Evolutionary conservation across 2,113 vertebrate species (phyloP).

Genomic region (Epinephelus moara): DNA sequence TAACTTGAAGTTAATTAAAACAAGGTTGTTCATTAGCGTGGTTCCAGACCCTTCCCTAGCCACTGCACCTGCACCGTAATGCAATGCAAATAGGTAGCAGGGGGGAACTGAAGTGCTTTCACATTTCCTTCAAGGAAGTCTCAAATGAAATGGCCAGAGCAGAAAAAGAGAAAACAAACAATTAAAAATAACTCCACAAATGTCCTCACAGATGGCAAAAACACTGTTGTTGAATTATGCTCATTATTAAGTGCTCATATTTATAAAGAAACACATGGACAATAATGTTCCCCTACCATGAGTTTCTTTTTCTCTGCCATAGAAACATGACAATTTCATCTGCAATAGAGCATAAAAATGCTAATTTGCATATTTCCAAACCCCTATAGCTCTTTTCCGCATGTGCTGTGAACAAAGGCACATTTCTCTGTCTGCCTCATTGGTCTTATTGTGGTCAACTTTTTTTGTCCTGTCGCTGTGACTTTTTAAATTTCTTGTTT

Average conservation of each 20-base stretch:
- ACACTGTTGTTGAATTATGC: conserved; percentile 22
- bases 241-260: conserved; percentile 7
- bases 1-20: conserved; percentile 89
- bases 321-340: conserved; percentile 27
- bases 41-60: conserved; percentile 75
- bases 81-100: conserved; percentile 75
- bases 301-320: conserved; percentile 13
- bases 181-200: conserved; percentile 44
- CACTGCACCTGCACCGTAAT: conserved; percentile 77
- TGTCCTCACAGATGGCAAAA: conserved; percentile 40
- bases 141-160: conserved; percentile 52
- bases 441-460: too few relatives aligned
- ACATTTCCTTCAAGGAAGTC: conserved; percentile 60
- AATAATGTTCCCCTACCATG: background rate
- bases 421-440: too few relatives aligned
- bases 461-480: too few relatives aligned
- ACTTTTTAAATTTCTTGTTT: too few relatives aligned
- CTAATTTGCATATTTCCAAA: conserved; percentile 34
- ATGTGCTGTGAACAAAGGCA: too few relatives aligned
- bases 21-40: conserved; percentile 81
- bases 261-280: background rate
- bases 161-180: conserved; percentile 50
- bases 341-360: conserved; percentile 30
- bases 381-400: too few relatives aligned
- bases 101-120: conserved; percentile 60